phyloP scores from a whole-genome alignment of 37 sponge, comb jelly and placozoan genomes.

The Chondrosia reniformis region DNA sequence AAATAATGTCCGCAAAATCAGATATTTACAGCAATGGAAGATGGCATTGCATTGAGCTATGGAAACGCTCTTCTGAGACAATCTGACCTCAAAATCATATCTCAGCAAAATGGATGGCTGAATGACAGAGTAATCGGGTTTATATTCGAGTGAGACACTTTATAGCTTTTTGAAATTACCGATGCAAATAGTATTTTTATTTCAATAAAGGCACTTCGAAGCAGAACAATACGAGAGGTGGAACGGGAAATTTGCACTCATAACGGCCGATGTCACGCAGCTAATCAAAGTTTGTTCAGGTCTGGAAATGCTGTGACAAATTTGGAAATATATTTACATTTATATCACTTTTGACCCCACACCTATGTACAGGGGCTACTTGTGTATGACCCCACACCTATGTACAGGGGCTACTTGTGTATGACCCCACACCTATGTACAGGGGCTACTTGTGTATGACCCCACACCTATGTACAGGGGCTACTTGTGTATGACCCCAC shows the following conservation, averaged over 20 bases:
- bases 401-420: too few species aligned
- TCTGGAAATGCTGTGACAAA: conserved; percentile 7
- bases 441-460: too few species aligned
- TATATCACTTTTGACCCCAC: too few species aligned
- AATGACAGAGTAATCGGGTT: conserved; percentile 69
- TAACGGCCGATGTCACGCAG: conserved; percentile 75
- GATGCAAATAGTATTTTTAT: too few species aligned
- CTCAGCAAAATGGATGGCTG: conserved; percentile 40
- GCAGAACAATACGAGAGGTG: conserved; percentile 14
- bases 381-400: too few species aligned
- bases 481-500: too few species aligned
- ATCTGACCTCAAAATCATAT: conserved; percentile 47
- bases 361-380: too few species aligned
- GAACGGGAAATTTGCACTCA: conserved; percentile 26
- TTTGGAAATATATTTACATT: too few species aligned
- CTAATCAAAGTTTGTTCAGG: conserved; percentile 67
- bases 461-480: too few species aligned
- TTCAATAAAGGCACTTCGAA: conserved; percentile 76
- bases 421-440: too few species aligned
- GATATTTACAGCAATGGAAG: neutral
- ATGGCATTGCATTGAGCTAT: conserved; percentile 27
- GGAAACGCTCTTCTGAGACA: conserved; percentile 43
- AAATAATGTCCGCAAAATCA: neutral
- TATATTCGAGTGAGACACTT: conserved; percentile 69
- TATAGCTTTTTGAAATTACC: too few species aligned